These are phyloP conservation scores for Formica aserva DNA, from an alignment of 2,888 invertebrate species.

Conservation along the genomic window DNA sequence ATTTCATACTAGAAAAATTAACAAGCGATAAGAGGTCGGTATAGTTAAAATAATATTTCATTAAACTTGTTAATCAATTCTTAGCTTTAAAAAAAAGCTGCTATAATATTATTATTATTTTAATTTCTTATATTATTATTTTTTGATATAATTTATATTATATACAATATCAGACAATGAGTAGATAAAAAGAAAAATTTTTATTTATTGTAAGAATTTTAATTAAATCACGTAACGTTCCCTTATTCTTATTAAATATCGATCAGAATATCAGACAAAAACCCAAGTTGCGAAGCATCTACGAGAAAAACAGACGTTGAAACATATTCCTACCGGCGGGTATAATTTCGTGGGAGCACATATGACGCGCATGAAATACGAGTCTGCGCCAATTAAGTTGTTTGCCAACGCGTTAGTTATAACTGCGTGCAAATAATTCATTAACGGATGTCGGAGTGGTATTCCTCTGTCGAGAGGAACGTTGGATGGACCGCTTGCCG, in stretches of 20 bases:
- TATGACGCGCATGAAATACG: slow-evolving; percentile 45
- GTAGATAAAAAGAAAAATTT: not conserved
- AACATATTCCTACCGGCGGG: not conserved
- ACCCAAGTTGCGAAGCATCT: not conserved
- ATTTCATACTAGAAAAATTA: not conserved
- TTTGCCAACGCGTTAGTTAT: slow-evolving; percentile 39
- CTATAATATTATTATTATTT: not conserved
- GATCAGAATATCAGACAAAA: not conserved
- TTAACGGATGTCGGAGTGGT: slow-evolving; percentile 39
- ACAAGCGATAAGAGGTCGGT: not conserved
- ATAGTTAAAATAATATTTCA: not conserved
- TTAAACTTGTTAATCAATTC: not conserved
- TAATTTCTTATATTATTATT: not conserved
- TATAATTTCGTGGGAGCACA: slow-evolving; percentile 42
- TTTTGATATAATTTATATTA: not conserved
- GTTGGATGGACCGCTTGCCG: slow-evolving; percentile 20
- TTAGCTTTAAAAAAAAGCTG: not conserved
- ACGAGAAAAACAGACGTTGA: slow-evolving; percentile 6
- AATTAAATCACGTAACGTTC: not conserved
- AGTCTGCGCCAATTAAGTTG: slow-evolving; percentile 51
- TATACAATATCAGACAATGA: not conserved
- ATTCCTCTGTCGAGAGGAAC: not conserved
- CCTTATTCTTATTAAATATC: not conserved
- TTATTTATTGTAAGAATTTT: not conserved
- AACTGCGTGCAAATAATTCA: slow-evolving; percentile 53